Percentiles rank a stretch among this genome's conserved stretches.
These are phyloP conservation scores for Dendrolimus punctatus DNA, from an alignment of 1,140 invertebrate genomes.

Conservation along the genomic window DNA sequence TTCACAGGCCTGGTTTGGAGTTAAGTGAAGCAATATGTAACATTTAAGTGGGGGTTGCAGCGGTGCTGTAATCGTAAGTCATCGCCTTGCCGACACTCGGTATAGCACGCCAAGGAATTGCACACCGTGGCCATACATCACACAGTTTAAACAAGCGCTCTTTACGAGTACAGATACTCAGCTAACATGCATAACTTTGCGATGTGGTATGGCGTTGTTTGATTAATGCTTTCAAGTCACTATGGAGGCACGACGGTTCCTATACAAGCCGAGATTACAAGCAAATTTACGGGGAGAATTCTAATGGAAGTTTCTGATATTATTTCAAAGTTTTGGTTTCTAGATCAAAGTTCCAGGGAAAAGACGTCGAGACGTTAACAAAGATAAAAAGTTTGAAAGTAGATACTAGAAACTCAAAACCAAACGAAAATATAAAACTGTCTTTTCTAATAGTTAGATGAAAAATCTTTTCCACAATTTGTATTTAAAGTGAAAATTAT, in stretches of 20 bases:
- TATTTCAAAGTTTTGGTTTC: conserved; percentile 11
- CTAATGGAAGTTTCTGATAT: conserved; percentile 12
- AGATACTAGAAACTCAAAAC: neutral
- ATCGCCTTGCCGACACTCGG: conserved; percentile 21
- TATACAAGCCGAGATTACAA: too few species aligned
- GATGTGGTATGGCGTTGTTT: neutral
- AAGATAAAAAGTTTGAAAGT: too few species aligned
- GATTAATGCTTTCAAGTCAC: neutral
- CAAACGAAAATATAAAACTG: too few species aligned
- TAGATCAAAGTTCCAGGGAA: conserved; percentile 9
- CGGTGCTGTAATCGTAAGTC: conserved; percentile 34
- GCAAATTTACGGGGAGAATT: too few species aligned
- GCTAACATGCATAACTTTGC: conserved; percentile 9
- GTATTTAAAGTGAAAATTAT: too few species aligned
- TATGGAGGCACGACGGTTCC: too few species aligned
- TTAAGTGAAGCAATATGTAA: conserved; percentile 44
- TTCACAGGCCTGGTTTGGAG: conserved; percentile 29
- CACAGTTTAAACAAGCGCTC: conserved; percentile 28
- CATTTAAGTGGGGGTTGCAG: conserved; percentile 36
- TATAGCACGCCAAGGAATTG: conserved; percentile 17
- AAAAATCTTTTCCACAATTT: too few species aligned
- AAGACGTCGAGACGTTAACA: neutral
- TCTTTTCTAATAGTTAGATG: too few species aligned
- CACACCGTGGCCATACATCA: conserved; percentile 27
- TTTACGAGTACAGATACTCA: conserved; percentile 12